phyloP scores from a whole-genome alignment of 2,888 invertebrate species.

The Leucania comma region DNA sequence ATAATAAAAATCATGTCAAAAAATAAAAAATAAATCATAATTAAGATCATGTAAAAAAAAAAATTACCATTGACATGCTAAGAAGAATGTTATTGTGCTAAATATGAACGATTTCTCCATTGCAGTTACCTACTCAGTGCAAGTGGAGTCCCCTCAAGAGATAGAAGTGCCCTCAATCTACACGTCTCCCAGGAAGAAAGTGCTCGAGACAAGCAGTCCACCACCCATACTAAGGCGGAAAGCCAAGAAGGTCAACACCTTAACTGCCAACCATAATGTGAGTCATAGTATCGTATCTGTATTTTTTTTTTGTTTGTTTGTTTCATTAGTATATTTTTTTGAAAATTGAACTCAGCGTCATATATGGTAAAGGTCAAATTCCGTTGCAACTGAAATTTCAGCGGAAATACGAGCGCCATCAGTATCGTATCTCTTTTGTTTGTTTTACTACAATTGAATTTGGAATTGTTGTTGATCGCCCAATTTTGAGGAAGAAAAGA shows the following conservation, averaged over 20 bases:
- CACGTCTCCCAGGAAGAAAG: conserved; percentile 79
- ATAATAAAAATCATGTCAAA: too few species aligned
- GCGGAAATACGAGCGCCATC: neutral
- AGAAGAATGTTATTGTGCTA: too few species aligned
- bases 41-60: too few species aligned
- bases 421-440: neutral
- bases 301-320: too few species aligned
- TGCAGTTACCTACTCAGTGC: conserved; percentile 83
- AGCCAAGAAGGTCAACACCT: conserved; percentile 65
- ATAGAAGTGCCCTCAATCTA: conserved; percentile 82
- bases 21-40: too few species aligned
- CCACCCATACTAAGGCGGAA: conserved; percentile 85
- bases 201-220: conserved; percentile 76
- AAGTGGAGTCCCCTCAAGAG: conserved; percentile 80
- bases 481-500: too few species aligned
- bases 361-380: neutral
- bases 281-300: conserved; percentile 83
- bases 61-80: too few species aligned
- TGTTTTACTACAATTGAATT: neutral
- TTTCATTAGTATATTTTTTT: neutral
- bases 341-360: too few species aligned
- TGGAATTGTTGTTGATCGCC: neutral
- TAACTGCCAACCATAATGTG: conserved; percentile 79
- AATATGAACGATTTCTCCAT: too few species aligned
- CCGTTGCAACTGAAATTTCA: neutral